A percentile compares a stretch with the other conserved stretches of the same genome.
Evolutionary conservation across 1,140 invertebrate species (phyloP).

Genomic region (Aphelenchoides fujianensis): DNA sequence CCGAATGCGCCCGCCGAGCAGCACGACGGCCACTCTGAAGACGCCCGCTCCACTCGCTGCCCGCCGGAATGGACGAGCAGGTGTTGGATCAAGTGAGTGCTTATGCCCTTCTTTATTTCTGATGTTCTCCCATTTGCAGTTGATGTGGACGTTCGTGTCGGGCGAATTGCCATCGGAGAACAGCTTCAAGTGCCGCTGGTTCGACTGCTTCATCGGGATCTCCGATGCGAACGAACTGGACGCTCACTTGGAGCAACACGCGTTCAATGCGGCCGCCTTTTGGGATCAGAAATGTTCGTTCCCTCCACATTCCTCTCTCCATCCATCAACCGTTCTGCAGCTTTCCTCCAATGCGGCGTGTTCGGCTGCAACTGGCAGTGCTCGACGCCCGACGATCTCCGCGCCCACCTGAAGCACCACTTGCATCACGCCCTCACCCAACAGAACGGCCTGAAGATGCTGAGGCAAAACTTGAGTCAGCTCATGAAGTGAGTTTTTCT

Average conservation of each 20-base stretch:
- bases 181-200: constrained; percentile 16
- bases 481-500: constrained; percentile 15
- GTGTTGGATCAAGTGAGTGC: constrained; percentile 4
- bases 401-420: constrained; percentile 5
- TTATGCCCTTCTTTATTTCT: no score
- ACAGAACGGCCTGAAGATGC: constrained; percentile 15
- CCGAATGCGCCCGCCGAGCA: no score
- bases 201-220: constrained; percentile 11
- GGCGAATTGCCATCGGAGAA: constrained; percentile 16
- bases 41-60: no score
- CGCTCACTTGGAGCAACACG: constrained; percentile 14
- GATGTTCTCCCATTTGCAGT: no score
- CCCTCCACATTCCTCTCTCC: not conserved
- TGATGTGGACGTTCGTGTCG: constrained; percentile 16
- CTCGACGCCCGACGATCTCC: not conserved
- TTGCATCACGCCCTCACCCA: constrained; percentile 15
- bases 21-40: no score
- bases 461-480: constrained; percentile 12
- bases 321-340: no score
- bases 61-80: no score
- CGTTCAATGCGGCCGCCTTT: no score
- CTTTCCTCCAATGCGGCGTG: constrained; percentile 7
- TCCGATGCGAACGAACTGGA: not conserved
- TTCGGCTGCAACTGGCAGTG: constrained; percentile 8
- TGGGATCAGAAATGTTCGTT: constrained; percentile 14